These are phyloP conservation scores for Vicugna pacos DNA, from an alignment of 2,113 vertebrate species.

Conservation along the genomic window DNA sequence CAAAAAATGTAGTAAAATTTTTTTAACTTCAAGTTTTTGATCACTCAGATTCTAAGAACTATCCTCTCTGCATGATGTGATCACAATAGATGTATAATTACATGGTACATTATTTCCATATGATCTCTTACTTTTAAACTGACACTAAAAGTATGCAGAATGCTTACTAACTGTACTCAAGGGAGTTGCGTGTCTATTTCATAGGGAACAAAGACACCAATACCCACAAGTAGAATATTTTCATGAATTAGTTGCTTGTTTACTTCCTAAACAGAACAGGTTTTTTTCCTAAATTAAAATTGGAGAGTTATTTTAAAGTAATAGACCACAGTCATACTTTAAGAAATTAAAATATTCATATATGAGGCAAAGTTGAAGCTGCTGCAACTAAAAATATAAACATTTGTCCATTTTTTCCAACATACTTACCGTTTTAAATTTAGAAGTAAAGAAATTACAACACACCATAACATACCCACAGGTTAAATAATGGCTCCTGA, in stretches of 20 bases:
- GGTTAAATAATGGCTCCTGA: slow-evolving; percentile 70
- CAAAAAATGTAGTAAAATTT: slow-evolving; percentile 31
- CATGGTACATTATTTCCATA: not conserved
- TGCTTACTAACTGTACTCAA: slow-evolving; percentile 30
- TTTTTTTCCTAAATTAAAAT: slow-evolving; percentile 61
- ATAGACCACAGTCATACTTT: not conserved
- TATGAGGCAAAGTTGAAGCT: slow-evolving; percentile 51
- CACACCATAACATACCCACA: slow-evolving; percentile 45
- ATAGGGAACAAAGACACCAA: slow-evolving; percentile 31
- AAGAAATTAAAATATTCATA: slow-evolving; percentile 59
- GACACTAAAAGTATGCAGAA: slow-evolving; percentile 28
- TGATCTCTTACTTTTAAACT: slow-evolving; percentile 36
- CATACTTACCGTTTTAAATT: slow-evolving; percentile 64
- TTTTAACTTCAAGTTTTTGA: slow-evolving; percentile 39
- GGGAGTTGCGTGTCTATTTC: not conserved
- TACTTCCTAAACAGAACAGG: slow-evolving; percentile 53
- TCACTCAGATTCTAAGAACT: slow-evolving; percentile 38
- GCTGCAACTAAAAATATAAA: slow-evolving; percentile 60
- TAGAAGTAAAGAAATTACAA: slow-evolving; percentile 67
- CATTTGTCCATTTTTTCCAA: slow-evolving; percentile 53
- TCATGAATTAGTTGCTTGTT: slow-evolving; percentile 3
- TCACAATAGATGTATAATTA: not conserved
- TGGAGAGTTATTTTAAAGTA: slow-evolving; percentile 47
- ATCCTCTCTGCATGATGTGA: not conserved
- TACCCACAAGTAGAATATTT: not conserved